Conservation (phyloP, 1,140 invertebrate genomes). For the Pantala flavescens region DNA sequence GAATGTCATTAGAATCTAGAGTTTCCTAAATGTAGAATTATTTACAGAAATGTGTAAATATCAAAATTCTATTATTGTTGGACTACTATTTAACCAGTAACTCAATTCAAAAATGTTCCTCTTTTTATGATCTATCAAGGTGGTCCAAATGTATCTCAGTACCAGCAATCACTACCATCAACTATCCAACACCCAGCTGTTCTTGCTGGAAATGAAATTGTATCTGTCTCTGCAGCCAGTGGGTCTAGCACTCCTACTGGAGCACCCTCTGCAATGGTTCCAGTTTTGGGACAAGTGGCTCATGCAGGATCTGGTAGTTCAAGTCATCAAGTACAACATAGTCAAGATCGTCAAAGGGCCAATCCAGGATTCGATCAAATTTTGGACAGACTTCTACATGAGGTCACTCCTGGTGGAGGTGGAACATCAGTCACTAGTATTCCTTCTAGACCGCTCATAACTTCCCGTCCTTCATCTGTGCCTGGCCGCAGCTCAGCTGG, state of each 20-base stretch:
- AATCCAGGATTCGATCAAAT: too few relatives aligned
- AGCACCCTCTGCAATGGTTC: conserved; percentile 17
- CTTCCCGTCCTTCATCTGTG: neutral
- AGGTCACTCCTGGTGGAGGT: neutral
- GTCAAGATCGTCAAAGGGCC: neutral
- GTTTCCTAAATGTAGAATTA: too few relatives aligned
- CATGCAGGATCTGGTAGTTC: conserved; percentile 12
- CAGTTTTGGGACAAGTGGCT: neutral
- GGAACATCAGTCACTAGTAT: neutral
- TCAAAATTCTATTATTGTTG: too few relatives aligned
- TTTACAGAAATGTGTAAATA: too few relatives aligned
- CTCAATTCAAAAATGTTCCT: too few relatives aligned
- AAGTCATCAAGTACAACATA: neutral
- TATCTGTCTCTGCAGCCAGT: conserved; percentile 29
- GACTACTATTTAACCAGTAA: too few relatives aligned
- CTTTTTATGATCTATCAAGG: neutral
- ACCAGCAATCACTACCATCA: conserved; percentile 32
- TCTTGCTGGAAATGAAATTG: conserved; percentile 45
- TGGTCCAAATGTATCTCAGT: neutral
- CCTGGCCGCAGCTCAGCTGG: neutral
- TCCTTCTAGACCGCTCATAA: neutral
- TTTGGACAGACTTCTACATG: neutral
- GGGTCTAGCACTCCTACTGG: conserved; percentile 28
- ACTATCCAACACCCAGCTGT: conserved; percentile 36
- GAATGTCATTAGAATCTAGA: too few relatives aligned